These are phyloP conservation scores for Zoanthus gigantus DNA, from an alignment of 92 coral and sea anemone genomes.

Conservation along the genomic window DNA sequence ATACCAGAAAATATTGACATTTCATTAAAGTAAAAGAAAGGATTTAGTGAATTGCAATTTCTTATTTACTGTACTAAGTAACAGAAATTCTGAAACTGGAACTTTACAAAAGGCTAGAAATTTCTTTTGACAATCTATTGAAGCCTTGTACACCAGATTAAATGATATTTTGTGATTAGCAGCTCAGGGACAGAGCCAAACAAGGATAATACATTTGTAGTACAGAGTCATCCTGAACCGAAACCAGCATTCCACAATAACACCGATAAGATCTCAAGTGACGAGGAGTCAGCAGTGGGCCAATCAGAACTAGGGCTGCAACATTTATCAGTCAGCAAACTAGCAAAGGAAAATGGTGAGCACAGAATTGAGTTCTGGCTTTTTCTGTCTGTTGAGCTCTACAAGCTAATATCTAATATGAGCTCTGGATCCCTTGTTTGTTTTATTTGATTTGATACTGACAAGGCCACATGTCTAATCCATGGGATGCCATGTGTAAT, in stretches of 20 bases:
- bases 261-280: conserved; percentile 44
- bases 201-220: conserved; percentile 3
- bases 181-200: conserved; percentile 62
- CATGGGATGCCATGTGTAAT: too few relatives aligned
- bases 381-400: neutral
- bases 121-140: too few relatives aligned
- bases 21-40: too few relatives aligned
- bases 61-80: too few relatives aligned
- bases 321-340: neutral
- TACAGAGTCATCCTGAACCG: neutral
- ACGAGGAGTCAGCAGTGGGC: conserved; percentile 16
- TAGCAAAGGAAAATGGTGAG: conserved; percentile 27
- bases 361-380: neutral
- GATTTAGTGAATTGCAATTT: too few relatives aligned
- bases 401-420: too few relatives aligned
- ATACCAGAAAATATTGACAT: too few relatives aligned
- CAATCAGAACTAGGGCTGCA: neutral
- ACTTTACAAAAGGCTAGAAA: too few relatives aligned
- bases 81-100: too few relatives aligned
- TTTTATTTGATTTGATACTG: too few relatives aligned
- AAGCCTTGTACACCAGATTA: neutral
- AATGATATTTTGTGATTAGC: neutral
- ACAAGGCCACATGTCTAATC: too few relatives aligned
- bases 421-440: too few relatives aligned
- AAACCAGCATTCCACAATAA: conserved; percentile 33